phyloP scores from a whole-genome alignment of 1,140 invertebrate genomes.

The Mizuhopecten yessoensis region DNA sequence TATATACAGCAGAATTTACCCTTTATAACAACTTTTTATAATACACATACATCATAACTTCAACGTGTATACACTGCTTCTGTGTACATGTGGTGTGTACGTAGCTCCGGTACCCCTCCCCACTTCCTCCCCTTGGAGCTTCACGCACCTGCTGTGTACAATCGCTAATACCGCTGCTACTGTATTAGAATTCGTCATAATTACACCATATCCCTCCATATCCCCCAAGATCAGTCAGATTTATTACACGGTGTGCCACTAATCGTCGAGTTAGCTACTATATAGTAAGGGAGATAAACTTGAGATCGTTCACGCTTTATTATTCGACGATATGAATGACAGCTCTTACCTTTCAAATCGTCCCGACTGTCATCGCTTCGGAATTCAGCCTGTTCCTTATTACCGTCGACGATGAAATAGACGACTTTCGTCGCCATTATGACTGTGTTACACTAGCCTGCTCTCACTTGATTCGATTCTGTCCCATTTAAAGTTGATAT shows the following conservation, averaged over 20 bases:
- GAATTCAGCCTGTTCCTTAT: constrained; percentile 76
- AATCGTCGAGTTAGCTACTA: background rate
- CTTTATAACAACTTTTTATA: too few species aligned
- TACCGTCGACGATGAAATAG: constrained; percentile 74
- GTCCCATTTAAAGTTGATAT: background rate
- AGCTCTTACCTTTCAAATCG: constrained; percentile 73
- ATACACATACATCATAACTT: too few species aligned
- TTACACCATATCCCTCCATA: too few species aligned
- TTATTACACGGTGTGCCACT: background rate
- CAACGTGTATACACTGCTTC: too few species aligned
- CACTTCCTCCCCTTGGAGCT: too few species aligned
- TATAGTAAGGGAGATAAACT: background rate
- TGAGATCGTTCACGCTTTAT: background rate
- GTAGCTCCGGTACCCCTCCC: too few species aligned
- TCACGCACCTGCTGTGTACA: too few species aligned
- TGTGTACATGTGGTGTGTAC: too few species aligned
- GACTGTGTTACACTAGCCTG: background rate
- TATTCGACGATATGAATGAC: background rate
- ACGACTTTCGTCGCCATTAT: constrained; percentile 75
- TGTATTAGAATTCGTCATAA: too few species aligned
- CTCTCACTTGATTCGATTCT: constrained; percentile 8
- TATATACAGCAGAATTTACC: too few species aligned
- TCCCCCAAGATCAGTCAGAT: background rate
- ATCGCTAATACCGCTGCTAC: too few species aligned
- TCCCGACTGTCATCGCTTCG: constrained; percentile 72